Evolutionary conservation across 1,140 invertebrate genomes (phyloP).

Genomic region (Drosophila lacteicornis): DNA sequence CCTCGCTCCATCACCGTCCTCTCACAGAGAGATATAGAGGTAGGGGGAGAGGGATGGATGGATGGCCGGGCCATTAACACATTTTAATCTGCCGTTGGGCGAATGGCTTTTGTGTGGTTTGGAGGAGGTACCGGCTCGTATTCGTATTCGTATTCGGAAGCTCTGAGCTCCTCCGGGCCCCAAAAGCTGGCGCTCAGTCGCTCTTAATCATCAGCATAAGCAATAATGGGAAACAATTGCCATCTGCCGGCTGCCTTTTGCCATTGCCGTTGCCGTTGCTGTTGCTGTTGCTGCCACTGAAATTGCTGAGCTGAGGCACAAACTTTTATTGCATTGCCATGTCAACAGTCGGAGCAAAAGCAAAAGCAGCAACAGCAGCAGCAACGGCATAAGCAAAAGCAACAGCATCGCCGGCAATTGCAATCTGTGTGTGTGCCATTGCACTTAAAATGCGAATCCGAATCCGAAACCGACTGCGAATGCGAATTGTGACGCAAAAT

Average conservation of each 20-base stretch:
- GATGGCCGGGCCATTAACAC: constrained; percentile 69
- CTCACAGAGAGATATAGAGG: not conserved
- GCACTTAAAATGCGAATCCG: constrained; percentile 77
- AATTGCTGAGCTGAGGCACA: constrained; percentile 64
- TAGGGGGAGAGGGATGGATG: not conserved
- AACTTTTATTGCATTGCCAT: constrained; percentile 83
- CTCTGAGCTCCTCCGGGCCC: constrained; percentile 24
- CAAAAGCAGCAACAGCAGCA: constrained; percentile 23
- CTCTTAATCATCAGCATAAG: constrained; percentile 82
- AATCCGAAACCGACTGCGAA: constrained; percentile 50
- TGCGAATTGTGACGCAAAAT: constrained; percentile 79
- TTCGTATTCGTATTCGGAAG: constrained; percentile 10
- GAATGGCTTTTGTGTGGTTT: constrained; percentile 75
- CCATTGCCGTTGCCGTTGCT: constrained; percentile 1
- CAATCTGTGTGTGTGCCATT: constrained; percentile 67
- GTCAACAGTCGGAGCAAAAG: constrained; percentile 62
- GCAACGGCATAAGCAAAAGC: constrained; percentile 9
- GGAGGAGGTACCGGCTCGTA: constrained; percentile 2
- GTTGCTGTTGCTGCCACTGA: constrained; percentile 54
- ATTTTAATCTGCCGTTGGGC: constrained; percentile 78
- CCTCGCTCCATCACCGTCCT: not conserved
- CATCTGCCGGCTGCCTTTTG: constrained; percentile 49
- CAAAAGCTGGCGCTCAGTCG: constrained; percentile 46
- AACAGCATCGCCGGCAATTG: constrained; percentile 46
- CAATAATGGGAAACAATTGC: constrained; percentile 83